A percentile compares a stretch with the other conserved stretches of the same genome.
phyloP scores from a whole-genome alignment of 2,888 invertebrate species.

The Amiota communis region DNA sequence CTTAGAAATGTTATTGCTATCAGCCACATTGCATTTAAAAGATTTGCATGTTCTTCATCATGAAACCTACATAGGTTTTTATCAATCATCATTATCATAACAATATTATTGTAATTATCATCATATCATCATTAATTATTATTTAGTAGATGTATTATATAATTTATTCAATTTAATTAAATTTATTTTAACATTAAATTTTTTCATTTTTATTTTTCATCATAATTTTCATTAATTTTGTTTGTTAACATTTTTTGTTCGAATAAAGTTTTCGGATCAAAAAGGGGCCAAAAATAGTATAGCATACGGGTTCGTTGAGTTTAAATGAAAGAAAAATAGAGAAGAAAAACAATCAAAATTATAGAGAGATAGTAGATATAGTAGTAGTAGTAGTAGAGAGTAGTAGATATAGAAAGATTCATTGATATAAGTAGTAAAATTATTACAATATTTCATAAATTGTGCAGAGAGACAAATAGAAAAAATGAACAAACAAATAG shows the following conservation, averaged over 20 bases:
- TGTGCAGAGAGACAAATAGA: too few species aligned
- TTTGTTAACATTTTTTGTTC: background rate
- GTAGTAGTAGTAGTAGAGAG: too few species aligned
- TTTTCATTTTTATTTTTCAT: constrained; percentile 13
- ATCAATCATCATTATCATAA: background rate
- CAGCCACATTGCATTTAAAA: constrained; percentile 99
- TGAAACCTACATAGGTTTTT: constrained; percentile 85
- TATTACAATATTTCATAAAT: too few species aligned
- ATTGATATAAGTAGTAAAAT: too few species aligned
- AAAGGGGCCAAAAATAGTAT: constrained; percentile 46
- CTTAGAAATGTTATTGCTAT: constrained; percentile 99
- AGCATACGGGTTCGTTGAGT: constrained; percentile 39
- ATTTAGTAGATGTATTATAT: constrained; percentile 32
- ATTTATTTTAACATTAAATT: background rate
- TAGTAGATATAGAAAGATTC: too few species aligned
- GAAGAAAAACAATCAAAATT: background rate
- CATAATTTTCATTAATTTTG: background rate
- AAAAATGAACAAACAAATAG: too few species aligned
- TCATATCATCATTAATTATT: constrained; percentile 22
- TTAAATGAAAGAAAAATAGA: constrained; percentile 58
- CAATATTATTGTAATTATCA: background rate
- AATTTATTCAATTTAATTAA: constrained; percentile 20
- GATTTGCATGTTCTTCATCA: constrained; percentile 98
- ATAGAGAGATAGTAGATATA: background rate
- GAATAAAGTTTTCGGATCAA: background rate